These are phyloP conservation scores for Sarcophaga caerulescens DNA, from an alignment of 2,888 invertebrate genomes.

Conservation along the genomic window DNA sequence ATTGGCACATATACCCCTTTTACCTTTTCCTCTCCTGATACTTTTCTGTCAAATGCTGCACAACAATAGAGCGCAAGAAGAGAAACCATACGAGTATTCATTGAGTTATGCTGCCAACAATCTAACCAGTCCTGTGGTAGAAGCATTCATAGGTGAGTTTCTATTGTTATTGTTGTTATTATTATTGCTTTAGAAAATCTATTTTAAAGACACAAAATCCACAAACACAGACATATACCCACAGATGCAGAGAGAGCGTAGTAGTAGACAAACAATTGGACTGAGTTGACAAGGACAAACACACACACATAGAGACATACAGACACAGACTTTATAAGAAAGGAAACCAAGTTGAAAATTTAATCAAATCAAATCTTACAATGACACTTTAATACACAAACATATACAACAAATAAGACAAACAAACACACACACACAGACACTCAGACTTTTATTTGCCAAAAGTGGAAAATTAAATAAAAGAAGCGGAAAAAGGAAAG, in stretches of 20 bases:
- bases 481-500: background rate
- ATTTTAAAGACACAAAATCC: background rate
- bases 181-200: background rate
- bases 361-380: slow-evolving; percentile 45
- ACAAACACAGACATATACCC: background rate
- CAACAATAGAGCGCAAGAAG: slow-evolving; percentile 70
- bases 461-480: background rate
- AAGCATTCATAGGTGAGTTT: slow-evolving; percentile 70
- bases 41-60: background rate
- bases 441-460: background rate
- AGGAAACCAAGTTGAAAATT: slow-evolving; percentile 15
- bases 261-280: no score
- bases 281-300: background rate
- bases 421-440: background rate
- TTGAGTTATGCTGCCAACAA: slow-evolving; percentile 69
- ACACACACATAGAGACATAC: background rate
- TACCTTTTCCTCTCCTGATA: background rate
- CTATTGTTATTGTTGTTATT: background rate
- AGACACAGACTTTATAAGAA: background rate
- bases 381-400: slow-evolving; percentile 8
- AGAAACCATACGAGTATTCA: slow-evolving; percentile 70
- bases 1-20: background rate
- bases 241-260: no score
- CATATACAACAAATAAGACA: background rate
- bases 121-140: slow-evolving; percentile 72